Percentiles rank a stretch among this genome's conserved stretches.
phyloP scores from a whole-genome alignment of 2,888 invertebrate genomes.

The Sphinx pinastri region DNA sequence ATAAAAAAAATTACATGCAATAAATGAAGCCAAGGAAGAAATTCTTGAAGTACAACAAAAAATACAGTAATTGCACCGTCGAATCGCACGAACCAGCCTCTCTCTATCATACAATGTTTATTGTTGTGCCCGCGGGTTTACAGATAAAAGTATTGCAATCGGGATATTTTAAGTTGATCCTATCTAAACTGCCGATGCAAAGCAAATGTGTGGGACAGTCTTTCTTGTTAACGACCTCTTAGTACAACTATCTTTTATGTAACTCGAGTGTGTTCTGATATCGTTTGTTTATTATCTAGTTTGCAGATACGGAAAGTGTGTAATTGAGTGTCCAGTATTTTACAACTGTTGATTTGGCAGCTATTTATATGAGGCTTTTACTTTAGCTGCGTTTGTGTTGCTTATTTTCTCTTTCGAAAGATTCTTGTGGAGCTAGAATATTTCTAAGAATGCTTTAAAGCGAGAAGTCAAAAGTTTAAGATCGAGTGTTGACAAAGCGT shows the following conservation, averaged over 20 bases:
- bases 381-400: neutral
- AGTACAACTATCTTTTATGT: constrained; percentile 64
- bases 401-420: neutral
- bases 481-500: too few species aligned
- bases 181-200: constrained; percentile 65
- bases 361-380: neutral
- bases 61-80: neutral
- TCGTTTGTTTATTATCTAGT: constrained; percentile 27
- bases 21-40: neutral
- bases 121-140: constrained; percentile 29
- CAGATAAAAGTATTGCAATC: constrained; percentile 52
- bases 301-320: constrained; percentile 12
- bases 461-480: neutral
- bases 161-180: constrained; percentile 60
- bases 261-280: constrained; percentile 42
- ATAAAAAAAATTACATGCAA: neutral
- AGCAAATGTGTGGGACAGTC: constrained; percentile 65
- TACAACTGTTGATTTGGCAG: constrained; percentile 17
- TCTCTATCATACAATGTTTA: constrained; percentile 24
- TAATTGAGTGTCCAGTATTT: constrained; percentile 24
- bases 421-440: neutral
- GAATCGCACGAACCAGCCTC: neutral
- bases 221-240: constrained; percentile 64
- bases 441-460: neutral
- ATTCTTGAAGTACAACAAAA: neutral